These are phyloP conservation scores for Leptosomus discolor DNA, from an alignment of 2,113 vertebrate genomes.

Conservation along the genomic window DNA sequence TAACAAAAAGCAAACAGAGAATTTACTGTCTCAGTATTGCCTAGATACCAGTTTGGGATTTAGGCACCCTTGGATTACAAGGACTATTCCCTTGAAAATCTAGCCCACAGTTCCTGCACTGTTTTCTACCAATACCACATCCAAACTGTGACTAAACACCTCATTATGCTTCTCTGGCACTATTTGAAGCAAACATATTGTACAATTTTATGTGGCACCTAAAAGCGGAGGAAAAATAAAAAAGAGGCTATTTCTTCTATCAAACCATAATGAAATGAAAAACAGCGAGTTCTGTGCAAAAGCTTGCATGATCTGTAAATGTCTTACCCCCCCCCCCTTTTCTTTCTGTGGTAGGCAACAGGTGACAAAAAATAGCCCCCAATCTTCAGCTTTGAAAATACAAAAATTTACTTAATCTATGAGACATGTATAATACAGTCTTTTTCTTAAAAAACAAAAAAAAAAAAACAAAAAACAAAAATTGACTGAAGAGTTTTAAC, in stretches of 20 bases:
- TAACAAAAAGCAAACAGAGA: not conserved
- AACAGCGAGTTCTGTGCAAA: not conserved
- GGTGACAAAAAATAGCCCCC: not conserved
- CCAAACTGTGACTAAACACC: slow-evolving; percentile 56
- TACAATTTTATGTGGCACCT: slow-evolving; percentile 33
- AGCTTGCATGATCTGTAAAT: not conserved
- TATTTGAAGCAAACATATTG: slow-evolving; percentile 37
- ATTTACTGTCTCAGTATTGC: not conserved
- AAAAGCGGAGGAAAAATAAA: not conserved
- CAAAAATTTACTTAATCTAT: not conserved
- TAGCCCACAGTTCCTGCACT: not conserved
- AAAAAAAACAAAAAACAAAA: not conserved
- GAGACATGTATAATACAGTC: not conserved
- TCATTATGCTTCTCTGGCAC: slow-evolving; percentile 43
- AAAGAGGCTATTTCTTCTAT: not conserved
- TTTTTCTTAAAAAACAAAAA: not conserved
- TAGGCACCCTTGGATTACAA: slow-evolving; percentile 25
- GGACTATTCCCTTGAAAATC: slow-evolving; percentile 4
- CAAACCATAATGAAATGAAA: fast-evolving
- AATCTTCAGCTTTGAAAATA: not conserved
- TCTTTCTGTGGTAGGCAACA: not conserved
- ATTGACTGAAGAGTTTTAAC: not conserved
- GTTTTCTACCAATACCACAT: slow-evolving; percentile 29
- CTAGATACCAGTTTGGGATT: not conserved
- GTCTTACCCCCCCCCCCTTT: fast-evolving